These are phyloP conservation scores for Psilopsiagon aurifrons DNA, from an alignment of 2,113 vertebrate species.

Conservation along the genomic window DNA sequence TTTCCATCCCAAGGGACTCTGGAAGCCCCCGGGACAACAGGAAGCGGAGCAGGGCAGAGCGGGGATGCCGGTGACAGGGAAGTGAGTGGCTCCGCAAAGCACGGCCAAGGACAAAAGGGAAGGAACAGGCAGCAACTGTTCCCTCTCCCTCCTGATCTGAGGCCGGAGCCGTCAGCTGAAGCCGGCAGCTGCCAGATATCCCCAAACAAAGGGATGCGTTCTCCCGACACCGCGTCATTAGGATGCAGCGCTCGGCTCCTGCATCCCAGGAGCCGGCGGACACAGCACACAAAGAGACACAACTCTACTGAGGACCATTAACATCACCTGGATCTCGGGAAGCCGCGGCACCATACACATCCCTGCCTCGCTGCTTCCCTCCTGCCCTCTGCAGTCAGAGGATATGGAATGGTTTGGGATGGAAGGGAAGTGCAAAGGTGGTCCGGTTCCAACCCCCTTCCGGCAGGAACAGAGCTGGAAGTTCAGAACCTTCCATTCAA, in stretches of 20 bases:
- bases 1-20: background rate
- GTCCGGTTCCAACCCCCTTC: background rate
- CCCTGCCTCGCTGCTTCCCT: background rate
- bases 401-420: too few relatives aligned
- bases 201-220: background rate
- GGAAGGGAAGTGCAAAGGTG: too few relatives aligned
- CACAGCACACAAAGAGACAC: background rate
- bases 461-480: accelerated
- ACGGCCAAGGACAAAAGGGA: background rate
- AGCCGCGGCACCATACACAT: background rate
- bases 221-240: background rate
- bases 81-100: background rate
- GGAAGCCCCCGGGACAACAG: background rate
- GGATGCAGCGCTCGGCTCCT: background rate
- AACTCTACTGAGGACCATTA: background rate
- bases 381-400: background rate
- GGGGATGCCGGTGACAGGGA: too few relatives aligned
- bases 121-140: background rate
- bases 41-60: background rate
- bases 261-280: background rate
- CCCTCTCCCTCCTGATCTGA: background rate
- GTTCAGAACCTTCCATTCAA: too few relatives aligned
- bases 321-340: background rate
- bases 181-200: background rate
- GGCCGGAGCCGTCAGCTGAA: background rate